phyloP scores from a whole-genome alignment of 2,113 vertebrate species.

The Triplophysa siluroides region DNA sequence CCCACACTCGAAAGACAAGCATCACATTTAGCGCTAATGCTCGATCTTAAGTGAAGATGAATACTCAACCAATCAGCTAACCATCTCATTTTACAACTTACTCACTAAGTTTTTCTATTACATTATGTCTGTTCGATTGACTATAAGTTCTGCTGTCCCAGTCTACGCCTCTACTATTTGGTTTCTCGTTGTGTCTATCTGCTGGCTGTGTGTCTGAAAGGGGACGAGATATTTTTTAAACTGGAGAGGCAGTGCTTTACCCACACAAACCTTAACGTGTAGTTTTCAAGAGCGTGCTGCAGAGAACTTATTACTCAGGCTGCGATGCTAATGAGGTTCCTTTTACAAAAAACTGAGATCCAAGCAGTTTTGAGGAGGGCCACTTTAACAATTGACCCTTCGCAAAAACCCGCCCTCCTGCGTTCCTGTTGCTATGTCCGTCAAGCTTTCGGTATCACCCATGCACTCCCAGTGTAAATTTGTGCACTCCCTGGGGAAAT shows the following conservation, averaged over 20 bases:
- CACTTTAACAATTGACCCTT: neutral
- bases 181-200: constrained; percentile 27
- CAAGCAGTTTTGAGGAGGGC: neutral
- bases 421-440: no score
- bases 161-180: constrained; percentile 21
- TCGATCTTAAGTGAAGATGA: constrained; percentile 3
- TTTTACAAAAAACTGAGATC: neutral
- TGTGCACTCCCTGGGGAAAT: no score
- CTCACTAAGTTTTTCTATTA: neutral
- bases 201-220: constrained; percentile 38
- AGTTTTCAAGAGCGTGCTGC: neutral
- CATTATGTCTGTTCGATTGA: neutral
- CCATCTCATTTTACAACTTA: neutral
- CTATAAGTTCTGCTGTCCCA: constrained; percentile 4
- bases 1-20: neutral
- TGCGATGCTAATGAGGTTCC: neutral
- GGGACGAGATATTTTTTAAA: neutral
- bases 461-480: no score
- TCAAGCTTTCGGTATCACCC: no score
- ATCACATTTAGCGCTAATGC: neutral
- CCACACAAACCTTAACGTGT: neutral
- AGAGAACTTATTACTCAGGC: constrained; percentile 6
- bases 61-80: neutral
- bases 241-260: constrained; percentile 19
- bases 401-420: no score